phyloP scores from a whole-genome alignment of 2,888 invertebrate genomes.

The Tinea semifulvella region DNA sequence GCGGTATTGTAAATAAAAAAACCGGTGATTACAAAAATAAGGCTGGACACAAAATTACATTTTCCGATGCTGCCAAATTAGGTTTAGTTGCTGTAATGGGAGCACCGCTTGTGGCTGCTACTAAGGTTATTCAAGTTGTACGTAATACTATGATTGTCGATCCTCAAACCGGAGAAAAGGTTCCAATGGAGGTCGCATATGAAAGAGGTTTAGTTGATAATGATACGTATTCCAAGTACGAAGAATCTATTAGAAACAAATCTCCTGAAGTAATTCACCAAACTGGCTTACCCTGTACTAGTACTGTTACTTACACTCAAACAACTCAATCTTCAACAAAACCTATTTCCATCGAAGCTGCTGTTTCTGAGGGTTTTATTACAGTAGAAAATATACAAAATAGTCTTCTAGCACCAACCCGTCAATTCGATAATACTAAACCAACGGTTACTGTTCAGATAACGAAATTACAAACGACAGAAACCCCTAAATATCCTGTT shows the following conservation, averaged over 20 bases:
- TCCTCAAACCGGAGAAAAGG: constrained; percentile 81
- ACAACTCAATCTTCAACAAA: constrained; percentile 37
- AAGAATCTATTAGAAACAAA: constrained; percentile 49
- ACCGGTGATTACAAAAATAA: constrained; percentile 75
- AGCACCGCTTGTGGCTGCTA: constrained; percentile 76
- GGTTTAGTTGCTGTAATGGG: constrained; percentile 81
- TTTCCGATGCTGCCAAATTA: constrained; percentile 79
- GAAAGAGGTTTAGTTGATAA: constrained; percentile 76
- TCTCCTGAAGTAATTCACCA: constrained; percentile 30
- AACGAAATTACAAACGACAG: constrained; percentile 62
- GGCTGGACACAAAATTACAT: constrained; percentile 70
- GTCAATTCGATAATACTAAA: background rate
- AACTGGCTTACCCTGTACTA: constrained; percentile 22
- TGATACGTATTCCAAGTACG: constrained; percentile 59
- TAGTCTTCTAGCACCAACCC: constrained; percentile 42
- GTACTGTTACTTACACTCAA: constrained; percentile 25
- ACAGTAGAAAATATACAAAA: constrained; percentile 62
- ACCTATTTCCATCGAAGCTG: constrained; percentile 68
- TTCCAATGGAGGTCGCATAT: constrained; percentile 84
- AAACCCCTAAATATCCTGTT: constrained; percentile 74
- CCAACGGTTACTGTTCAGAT: constrained; percentile 41
- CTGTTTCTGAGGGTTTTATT: constrained; percentile 63
- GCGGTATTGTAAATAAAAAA: constrained; percentile 76
- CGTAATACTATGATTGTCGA: constrained; percentile 74
- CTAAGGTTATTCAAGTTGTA: constrained; percentile 73